Evolutionary conservation across 2,797 vertebrate genomes (phyloP), one percentile per base, ranked within the genome.

Genomic region (Muraenolepis orangiensis): DNA sequence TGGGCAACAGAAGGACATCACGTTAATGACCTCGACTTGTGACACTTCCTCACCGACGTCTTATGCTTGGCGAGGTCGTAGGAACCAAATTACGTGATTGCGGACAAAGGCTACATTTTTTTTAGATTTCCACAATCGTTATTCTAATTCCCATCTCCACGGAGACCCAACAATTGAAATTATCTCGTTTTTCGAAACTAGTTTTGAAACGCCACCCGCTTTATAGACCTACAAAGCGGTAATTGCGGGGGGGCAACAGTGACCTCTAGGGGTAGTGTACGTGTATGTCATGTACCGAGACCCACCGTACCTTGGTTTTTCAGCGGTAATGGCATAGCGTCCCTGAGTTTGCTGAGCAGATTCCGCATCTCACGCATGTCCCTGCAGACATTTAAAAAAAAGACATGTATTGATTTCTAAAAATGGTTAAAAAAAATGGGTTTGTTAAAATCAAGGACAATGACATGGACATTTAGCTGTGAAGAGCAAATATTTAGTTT

Each of bases 291-390:
- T 57, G 7, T 34, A 34, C 32, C 7, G 51, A 51, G n/a, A 66
- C 8, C 3, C 40, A n/a, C 66, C 78, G 13, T 70, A 97, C 97
- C 97, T 97, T 99, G 97, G 91, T 97, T 99, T 94, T 98, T 98
- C 94, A 99, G 83, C 81, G 97, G 97, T 90, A 98, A 94, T 92
- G 97, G 97, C 97, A 99, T 98, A 80, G 96, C 96, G 90, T 98
- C 97, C 96, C 97, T 98, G 96, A 99, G 97, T 98, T 98, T 98
- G 91, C 96, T 99, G 93, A 99, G 94, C 86, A 99, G 94, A 87
- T 98, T 98, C 92, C 97, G 93, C 97, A 99, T 98, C 94, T 98
- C 97, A 90, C 94, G 91, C 95, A 98, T 96, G 78, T 98, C 96
- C 91, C 97, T 99, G 88, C 77, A 76, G 23, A 26, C 57, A 26